phyloP scores from a whole-genome alignment of 2,113 vertebrate genomes.

The Takifugu bimaculatus region DNA sequence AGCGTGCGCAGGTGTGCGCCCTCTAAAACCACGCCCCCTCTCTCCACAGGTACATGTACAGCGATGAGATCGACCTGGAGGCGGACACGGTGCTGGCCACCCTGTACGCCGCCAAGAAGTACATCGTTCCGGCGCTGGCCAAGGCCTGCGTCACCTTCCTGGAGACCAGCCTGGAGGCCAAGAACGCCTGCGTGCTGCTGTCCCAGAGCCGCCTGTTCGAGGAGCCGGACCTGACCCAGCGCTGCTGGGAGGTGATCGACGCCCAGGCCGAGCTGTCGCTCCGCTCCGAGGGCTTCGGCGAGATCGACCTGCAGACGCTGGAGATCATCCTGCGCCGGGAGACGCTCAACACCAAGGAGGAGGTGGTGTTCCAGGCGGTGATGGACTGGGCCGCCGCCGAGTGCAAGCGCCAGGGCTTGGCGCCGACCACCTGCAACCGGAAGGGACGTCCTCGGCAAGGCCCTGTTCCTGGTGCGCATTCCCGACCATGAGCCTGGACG shows the following conservation, averaged over 20 bases:
- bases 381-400: conserved; percentile 90
- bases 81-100: conserved; percentile 95
- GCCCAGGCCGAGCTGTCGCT: conserved; percentile 94
- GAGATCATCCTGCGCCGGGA: conserved; percentile 89
- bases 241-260: conserved; percentile 98
- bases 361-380: conserved; percentile 87
- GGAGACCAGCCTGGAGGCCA: conserved; percentile 93
- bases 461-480: conserved; percentile 88
- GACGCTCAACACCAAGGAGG: conserved; percentile 91
- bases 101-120: conserved; percentile 96
- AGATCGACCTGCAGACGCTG: conserved; percentile 89
- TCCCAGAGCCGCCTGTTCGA: conserved; percentile 97
- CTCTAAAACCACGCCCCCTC: not conserved
- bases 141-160: conserved; percentile 93
- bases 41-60: conserved; percentile 89
- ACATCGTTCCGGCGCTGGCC: conserved; percentile 90
- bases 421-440: conserved; percentile 67
- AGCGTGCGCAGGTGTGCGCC: too few species aligned
- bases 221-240: conserved; percentile 90
- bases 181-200: conserved; percentile 93
- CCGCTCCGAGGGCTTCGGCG: conserved; percentile 89
- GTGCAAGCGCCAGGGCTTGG: conserved; percentile 84
- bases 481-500: conserved; percentile 90
- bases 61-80: conserved; percentile 95
- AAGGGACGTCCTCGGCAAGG: conserved; percentile 83